These are phyloP conservation scores for Scarus forsteni DNA, from an alignment of 2,797 vertebrate genomes.

Conservation along the genomic window DNA sequence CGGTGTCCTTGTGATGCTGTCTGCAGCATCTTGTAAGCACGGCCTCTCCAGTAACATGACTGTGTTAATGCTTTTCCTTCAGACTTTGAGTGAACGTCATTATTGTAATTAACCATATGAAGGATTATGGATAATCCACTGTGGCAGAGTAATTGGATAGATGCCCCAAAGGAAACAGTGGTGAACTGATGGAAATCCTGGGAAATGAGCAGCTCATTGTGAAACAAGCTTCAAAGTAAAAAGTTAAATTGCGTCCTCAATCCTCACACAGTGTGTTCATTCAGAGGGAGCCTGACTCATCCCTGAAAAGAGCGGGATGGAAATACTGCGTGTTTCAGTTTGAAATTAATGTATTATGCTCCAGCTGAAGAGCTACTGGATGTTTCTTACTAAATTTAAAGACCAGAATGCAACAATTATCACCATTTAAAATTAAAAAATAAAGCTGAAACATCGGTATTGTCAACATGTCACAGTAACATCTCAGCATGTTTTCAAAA, in stretches of 20 bases:
- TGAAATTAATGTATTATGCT: neutral
- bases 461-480: too few relatives aligned
- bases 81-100: constrained; percentile 75
- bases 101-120: constrained; percentile 84
- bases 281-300: constrained; percentile 47
- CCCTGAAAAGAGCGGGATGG: constrained; percentile 35
- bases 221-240: constrained; percentile 77
- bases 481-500: too few relatives aligned
- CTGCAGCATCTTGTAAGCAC: constrained; percentile 39
- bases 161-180: constrained; percentile 80
- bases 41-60: constrained; percentile 51
- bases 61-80: constrained; percentile 80
- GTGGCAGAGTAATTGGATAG: constrained; percentile 83
- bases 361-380: too few relatives aligned
- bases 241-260: constrained; percentile 65
- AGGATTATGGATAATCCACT: constrained; percentile 84
- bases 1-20: constrained; percentile 43
- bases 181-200: constrained; percentile 76
- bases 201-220: constrained; percentile 81
- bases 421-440: too few relatives aligned
- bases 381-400: too few relatives aligned
- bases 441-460: too few relatives aligned
- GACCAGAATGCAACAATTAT: too few relatives aligned
- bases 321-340: constrained; percentile 8
- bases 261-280: constrained; percentile 47